A percentile compares a stretch with the other conserved stretches of the same genome.
phyloP scores from a whole-genome alignment of 2,888 invertebrate species.

The Orgyia antiqua region DNA sequence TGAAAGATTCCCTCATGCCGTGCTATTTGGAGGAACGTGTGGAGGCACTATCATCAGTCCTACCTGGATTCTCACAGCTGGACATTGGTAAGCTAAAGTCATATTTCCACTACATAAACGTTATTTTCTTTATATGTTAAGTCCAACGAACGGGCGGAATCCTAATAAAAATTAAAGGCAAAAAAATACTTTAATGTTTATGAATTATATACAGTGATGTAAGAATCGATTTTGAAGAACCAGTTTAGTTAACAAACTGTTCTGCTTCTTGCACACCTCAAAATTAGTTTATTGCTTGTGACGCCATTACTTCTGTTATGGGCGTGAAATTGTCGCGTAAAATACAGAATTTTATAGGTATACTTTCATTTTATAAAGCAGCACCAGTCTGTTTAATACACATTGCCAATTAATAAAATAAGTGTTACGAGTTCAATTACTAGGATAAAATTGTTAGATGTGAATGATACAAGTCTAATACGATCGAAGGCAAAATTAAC shows the following conservation, averaged over 20 bases:
- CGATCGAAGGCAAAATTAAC: too few relatives aligned
- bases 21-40: slow-evolving; percentile 62
- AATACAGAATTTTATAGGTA: not conserved
- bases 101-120: not conserved
- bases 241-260: not conserved
- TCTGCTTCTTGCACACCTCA: not conserved
- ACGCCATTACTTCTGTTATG: not conserved
- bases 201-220: not conserved
- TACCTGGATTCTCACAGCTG: slow-evolving; percentile 61
- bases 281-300: not conserved
- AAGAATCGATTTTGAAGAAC: not conserved
- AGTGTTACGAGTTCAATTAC: too few relatives aligned
- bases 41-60: slow-evolving; percentile 65
- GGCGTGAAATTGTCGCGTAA: not conserved
- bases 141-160: too few relatives aligned
- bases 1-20: slow-evolving; percentile 51
- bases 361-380: not conserved
- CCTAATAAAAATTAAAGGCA: too few relatives aligned
- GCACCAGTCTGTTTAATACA: too few relatives aligned
- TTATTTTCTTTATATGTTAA: not conserved
- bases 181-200: not conserved
- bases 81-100: slow-evolving; percentile 53
- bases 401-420: too few relatives aligned
- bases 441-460: too few relatives aligned
- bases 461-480: too few relatives aligned